Percentiles rank a stretch among this genome's conserved stretches.
Conservation (phyloP, 2,113 vertebrate species). For the Pyrgilauda ruficollis region DNA sequence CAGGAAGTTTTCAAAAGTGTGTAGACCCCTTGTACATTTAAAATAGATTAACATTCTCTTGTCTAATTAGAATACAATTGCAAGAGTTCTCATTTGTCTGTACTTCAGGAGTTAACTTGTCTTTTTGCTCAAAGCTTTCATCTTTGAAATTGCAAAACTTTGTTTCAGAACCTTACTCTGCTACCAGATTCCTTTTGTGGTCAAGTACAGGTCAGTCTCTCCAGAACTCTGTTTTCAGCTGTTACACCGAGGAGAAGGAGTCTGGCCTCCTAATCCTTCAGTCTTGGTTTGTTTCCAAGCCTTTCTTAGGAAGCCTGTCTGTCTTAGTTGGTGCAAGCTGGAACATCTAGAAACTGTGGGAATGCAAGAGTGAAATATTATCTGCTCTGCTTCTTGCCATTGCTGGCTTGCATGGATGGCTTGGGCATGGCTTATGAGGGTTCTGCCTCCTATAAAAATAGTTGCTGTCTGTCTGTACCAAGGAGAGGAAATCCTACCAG, state of each 20-base stretch:
- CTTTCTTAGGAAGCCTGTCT: neutral
- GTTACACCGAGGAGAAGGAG: neutral
- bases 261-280: neutral
- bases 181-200: neutral
- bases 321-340: neutral
- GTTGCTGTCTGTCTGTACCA: neutral
- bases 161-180: neutral
- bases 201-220: neutral
- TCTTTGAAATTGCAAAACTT: neutral
- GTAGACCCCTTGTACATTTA: neutral
- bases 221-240: neutral
- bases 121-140: neutral
- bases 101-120: neutral
- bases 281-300: neutral
- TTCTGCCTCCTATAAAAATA: neutral
- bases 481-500: neutral
- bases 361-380: neutral
- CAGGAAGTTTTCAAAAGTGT: constrained; percentile 21
- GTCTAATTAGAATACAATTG: constrained; percentile 15
- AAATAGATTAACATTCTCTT: neutral
- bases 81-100: neutral
- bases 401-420: neutral
- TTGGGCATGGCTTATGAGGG: neutral
- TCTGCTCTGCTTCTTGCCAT: neutral
- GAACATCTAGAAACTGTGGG: neutral